Evolutionary conservation across 2,113 vertebrate genomes (phyloP).

Genomic region (Donacobius atricapilla): DNA sequence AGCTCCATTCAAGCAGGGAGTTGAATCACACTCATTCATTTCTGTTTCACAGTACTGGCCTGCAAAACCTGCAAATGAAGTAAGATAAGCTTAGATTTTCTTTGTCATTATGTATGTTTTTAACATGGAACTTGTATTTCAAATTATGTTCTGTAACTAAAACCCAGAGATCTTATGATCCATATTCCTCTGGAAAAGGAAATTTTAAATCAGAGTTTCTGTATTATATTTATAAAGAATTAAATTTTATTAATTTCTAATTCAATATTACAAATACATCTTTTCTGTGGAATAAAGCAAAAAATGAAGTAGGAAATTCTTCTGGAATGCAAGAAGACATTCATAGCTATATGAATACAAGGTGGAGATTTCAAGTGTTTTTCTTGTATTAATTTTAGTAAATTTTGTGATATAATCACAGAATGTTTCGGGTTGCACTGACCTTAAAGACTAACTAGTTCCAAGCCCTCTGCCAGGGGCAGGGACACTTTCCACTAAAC

Average conservation of each 20-base stretch:
- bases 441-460: not conserved
- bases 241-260: not conserved
- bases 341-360: not conserved
- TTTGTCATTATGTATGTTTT: not conserved
- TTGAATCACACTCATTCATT: slow-evolving; percentile 70
- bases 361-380: not conserved
- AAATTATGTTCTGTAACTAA: not conserved
- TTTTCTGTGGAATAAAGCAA: not conserved
- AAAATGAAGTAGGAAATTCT: not conserved
- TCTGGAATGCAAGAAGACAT: not conserved
- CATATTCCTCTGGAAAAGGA: not conserved
- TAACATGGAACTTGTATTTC: not conserved
- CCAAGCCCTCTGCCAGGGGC: not conserved
- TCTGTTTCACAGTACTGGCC: slow-evolving; percentile 71
- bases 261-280: not conserved
- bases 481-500: not conserved
- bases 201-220: not conserved
- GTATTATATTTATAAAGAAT: not conserved
- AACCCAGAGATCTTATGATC: not conserved
- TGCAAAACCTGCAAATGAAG: slow-evolving; percentile 66
- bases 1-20: slow-evolving; percentile 74
- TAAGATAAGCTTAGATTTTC: slow-evolving; percentile 35
- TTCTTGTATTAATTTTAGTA: not conserved
- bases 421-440: not conserved
- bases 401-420: not conserved